Percentiles rank a stretch among this genome's conserved stretches.
phyloP scores from a whole-genome alignment of 2,888 invertebrate species.

The Smittia sp. region DNA sequence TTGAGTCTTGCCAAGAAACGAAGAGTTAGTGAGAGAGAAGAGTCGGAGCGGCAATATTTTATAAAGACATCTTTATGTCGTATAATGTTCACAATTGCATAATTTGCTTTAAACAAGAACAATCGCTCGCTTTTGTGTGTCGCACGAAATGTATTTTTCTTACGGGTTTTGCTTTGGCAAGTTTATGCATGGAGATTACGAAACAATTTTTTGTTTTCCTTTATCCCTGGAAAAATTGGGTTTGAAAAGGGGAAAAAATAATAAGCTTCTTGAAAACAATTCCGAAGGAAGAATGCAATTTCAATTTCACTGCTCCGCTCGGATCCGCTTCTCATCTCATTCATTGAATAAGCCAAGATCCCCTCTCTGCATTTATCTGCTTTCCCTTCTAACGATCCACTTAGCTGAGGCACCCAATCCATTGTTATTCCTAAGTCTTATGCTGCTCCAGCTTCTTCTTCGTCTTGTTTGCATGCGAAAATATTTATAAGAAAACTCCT shows the following conservation, averaged over 20 bases:
- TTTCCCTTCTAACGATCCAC: constrained; percentile 10
- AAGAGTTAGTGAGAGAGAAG: no score
- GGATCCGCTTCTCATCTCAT: not conserved
- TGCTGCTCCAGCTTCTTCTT: not conserved
- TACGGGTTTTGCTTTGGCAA: not conserved
- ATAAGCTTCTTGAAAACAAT: constrained; percentile 5
- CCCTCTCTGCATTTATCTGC: not conserved
- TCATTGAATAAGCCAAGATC: not conserved
- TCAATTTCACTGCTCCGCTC: not conserved
- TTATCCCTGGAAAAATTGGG: not conserved
- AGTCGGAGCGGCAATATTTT: constrained; percentile 22
- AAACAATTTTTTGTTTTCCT: not conserved
- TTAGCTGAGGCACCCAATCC: not conserved
- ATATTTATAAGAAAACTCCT: no score
- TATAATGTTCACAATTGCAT: constrained; percentile 38
- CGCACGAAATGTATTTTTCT: constrained; percentile 19
- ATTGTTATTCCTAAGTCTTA: not conserved
- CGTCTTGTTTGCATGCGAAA: not conserved
- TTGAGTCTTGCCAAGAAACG: no score
- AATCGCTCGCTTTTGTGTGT: constrained; percentile 7
- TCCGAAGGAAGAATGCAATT: constrained; percentile 8
- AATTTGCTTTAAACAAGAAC: constrained; percentile 39
- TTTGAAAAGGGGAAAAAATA: not conserved
- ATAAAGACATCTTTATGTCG: constrained; percentile 37
- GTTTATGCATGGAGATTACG: not conserved